Evolutionary conservation across 2,888 invertebrate species (phyloP).

Genomic region (Pterostichus niger): DNA sequence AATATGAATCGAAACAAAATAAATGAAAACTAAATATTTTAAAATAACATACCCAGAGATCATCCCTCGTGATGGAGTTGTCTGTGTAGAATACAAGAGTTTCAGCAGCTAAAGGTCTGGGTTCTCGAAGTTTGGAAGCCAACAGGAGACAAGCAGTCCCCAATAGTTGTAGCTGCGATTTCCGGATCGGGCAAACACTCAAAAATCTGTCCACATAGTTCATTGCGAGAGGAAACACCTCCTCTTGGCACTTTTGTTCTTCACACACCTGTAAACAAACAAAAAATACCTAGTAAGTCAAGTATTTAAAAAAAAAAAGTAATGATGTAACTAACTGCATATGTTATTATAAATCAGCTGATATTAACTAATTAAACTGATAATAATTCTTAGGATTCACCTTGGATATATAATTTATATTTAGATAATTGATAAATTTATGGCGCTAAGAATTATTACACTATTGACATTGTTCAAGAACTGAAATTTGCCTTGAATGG

Average conservation of each 20-base stretch:
- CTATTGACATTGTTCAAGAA: slow-evolving; percentile 19
- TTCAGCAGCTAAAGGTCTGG: slow-evolving; percentile 88
- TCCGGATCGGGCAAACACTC: slow-evolving; percentile 88
- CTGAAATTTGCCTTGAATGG: slow-evolving; percentile 36
- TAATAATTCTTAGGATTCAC: slow-evolving; percentile 5
- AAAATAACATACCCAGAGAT: slow-evolving; percentile 89
- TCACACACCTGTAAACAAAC: slow-evolving; percentile 90
- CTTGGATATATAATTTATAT: slow-evolving; percentile 29
- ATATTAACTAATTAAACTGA: slow-evolving; percentile 6
- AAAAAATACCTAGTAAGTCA: not conserved
- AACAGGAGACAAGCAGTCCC: slow-evolving; percentile 95
- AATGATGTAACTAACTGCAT: not conserved
- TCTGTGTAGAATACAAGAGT: slow-evolving; percentile 95
- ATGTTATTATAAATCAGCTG: slow-evolving; percentile 39
- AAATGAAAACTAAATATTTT: slow-evolving; percentile 70
- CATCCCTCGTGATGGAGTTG: slow-evolving; percentile 91
- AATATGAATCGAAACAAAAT: slow-evolving; percentile 42
- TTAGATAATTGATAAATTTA: slow-evolving; percentile 34
- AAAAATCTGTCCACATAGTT: slow-evolving; percentile 97
- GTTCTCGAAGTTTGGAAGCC: slow-evolving; percentile 95
- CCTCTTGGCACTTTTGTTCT: slow-evolving; percentile 94
- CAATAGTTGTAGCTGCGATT: slow-evolving; percentile 93
- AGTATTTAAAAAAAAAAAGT: not conserved
- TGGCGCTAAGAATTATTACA: slow-evolving; percentile 25
- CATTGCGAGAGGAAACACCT: slow-evolving; percentile 95